phyloP scores from a whole-genome alignment of 2,888 invertebrate genomes.

The Saturnia japonica region DNA sequence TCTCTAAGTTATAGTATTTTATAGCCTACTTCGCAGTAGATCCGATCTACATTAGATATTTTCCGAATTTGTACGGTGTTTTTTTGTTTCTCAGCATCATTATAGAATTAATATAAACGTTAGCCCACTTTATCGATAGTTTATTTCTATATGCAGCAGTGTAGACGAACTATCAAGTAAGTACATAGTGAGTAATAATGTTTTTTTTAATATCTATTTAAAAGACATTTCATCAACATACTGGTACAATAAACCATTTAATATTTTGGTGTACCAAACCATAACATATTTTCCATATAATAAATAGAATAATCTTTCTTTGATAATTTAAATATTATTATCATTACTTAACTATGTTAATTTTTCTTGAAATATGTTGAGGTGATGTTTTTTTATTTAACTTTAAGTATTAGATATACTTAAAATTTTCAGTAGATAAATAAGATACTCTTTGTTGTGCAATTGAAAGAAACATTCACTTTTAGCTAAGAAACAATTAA shows the following conservation, averaged over 20 bases:
- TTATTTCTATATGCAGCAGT: neutral
- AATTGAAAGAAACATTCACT: neutral
- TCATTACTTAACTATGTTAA: too few species aligned
- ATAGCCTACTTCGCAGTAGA: neutral
- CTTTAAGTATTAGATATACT: neutral
- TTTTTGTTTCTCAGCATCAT: neutral
- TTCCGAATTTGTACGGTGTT: neutral
- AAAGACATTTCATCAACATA: too few species aligned
- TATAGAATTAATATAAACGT: neutral
- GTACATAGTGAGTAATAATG: too few species aligned
- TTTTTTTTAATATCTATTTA: too few species aligned
- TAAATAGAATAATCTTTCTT: too few species aligned
- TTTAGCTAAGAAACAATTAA: neutral
- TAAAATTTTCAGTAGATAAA: neutral
- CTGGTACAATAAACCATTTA: too few species aligned
- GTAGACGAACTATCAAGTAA: too few species aligned
- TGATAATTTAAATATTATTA: too few species aligned
- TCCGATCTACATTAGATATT: neutral
- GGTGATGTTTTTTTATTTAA: neutral
- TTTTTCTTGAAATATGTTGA: neutral
- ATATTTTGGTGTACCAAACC: too few species aligned
- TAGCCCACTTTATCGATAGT: neutral
- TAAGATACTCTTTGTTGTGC: neutral
- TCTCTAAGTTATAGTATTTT: constrained; percentile 5
- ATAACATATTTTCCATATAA: too few species aligned